Base-by-base conservation (phyloP, 2,113 vertebrate species). In the Lota lota region DNA sequence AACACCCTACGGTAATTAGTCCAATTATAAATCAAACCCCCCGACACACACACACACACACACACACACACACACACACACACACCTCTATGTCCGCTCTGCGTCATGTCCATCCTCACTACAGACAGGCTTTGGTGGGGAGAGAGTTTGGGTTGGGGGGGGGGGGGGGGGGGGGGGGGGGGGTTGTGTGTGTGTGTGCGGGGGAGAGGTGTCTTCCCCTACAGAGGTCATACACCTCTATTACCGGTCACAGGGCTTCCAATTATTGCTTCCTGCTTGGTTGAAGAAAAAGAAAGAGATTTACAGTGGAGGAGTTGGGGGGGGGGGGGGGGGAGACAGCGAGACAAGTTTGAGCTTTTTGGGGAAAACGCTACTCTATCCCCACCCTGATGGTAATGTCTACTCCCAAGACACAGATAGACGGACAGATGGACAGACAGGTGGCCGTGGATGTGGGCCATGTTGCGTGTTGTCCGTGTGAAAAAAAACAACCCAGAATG, bases 191-290 rank as follows among this genome's bases (percentile, higher is more conserved):
- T 33, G 28, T 33, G 28, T 33, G 28, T 16, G 47, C 19, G 24
- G 17, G 19, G 4, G 59, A 8, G 7, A 50, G 50, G 14, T n/a
- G 50, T 28, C 51, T 54, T 15, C 62, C 28, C 22, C 19, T 40
- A 36, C 28, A 4, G 36, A 58, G 69, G 64, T 69, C 62, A 58
- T 24, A 61, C 33, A 66, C 61, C 61, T 75, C 72, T 24, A 59
- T 68, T 66, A 75, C 47, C 22, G 36, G 61, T 63, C 73, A 69
- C 56, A 69, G 67, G n/a, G 61, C 24, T 54, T 75, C 58, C 53
- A 70, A 66, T 71, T 51, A 76, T 51, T 21, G 51, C 63, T 53
- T 66, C 33, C 36, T 60, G 64, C 24, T 61, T 19, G 24, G 36
- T 4, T 20, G 5, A 65, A 51, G 51, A 40, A 51, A 17, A 33